Conservation (phyloP, 1,140 invertebrate genomes). For the Ostrea denselamellosa region DNA sequence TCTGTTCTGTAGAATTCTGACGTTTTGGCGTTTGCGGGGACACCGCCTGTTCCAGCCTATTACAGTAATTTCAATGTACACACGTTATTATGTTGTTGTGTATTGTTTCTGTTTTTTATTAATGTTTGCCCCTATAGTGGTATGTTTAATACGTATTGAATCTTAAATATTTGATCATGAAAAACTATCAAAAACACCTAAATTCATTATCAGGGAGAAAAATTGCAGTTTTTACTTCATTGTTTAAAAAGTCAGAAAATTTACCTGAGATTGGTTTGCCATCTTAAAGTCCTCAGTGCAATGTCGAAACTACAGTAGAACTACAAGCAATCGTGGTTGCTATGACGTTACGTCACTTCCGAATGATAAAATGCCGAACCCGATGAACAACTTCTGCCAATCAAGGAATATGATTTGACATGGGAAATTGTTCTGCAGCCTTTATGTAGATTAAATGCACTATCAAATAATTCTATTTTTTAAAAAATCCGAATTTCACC, state of each 20-base stretch:
- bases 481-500: too few relatives aligned
- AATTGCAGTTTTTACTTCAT: too few relatives aligned
- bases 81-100: neutral
- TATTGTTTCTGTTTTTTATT: too few relatives aligned
- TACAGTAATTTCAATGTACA: conserved; percentile 12
- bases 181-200: too few relatives aligned
- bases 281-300: neutral
- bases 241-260: neutral
- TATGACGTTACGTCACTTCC: conserved; percentile 41
- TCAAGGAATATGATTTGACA: too few relatives aligned
- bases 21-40: conserved; percentile 69
- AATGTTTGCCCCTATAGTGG: too few relatives aligned
- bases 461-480: too few relatives aligned
- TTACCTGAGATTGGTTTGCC: conserved; percentile 40
- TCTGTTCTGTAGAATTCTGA: conserved; percentile 71
- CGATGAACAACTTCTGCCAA: neutral
- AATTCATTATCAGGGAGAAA: too few relatives aligned
- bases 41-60: conserved; percentile 59
- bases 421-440: too few relatives aligned
- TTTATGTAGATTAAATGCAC: too few relatives aligned
- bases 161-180: too few relatives aligned
- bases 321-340: conserved; percentile 11
- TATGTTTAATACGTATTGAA: too few relatives aligned
- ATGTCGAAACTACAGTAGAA: neutral
- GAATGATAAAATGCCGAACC: neutral